phyloP scores from a whole-genome alignment of 2,797 vertebrate genomes.

The Mus minutoides region DNA sequence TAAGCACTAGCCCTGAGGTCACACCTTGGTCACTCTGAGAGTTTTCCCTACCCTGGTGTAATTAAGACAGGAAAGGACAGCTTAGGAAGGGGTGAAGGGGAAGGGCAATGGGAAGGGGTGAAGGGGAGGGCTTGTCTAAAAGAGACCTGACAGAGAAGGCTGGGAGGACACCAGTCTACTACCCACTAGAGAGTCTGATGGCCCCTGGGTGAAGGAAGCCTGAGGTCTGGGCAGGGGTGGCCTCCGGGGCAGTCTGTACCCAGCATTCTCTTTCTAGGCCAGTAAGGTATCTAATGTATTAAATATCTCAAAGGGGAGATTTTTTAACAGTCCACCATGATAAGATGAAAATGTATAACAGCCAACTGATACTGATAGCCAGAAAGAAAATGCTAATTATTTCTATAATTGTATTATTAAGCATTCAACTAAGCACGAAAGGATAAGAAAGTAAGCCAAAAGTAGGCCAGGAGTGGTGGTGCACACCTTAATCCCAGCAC shows the following conservation, averaged over 20 bases:
- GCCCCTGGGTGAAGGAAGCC: neutral
- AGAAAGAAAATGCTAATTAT: slow-evolving; percentile 6
- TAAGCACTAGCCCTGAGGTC: neutral
- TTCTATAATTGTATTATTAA: neutral
- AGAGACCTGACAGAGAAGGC: neutral
- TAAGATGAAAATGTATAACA: slow-evolving; percentile 6
- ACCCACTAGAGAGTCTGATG: neutral
- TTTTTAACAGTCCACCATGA: neutral
- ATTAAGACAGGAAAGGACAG: neutral
- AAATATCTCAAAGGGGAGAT: neutral
- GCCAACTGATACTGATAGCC: neutral
- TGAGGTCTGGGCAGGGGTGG: neutral
- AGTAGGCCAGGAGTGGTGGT: neutral
- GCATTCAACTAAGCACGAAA: neutral
- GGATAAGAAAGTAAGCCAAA: neutral
- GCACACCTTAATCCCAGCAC: neutral
- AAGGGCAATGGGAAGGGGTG: no score
- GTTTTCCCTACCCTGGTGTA: neutral
- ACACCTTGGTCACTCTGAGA: neutral
- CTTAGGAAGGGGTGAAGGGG: no score
- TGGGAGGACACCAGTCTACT: neutral
- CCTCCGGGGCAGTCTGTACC: neutral
- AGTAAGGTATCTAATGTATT: neutral
- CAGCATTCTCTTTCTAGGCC: neutral
- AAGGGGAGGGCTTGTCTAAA: neutral